Base-by-base conservation (phyloP, 1,140 invertebrate genomes). In the Drosophila saltans region DNA sequence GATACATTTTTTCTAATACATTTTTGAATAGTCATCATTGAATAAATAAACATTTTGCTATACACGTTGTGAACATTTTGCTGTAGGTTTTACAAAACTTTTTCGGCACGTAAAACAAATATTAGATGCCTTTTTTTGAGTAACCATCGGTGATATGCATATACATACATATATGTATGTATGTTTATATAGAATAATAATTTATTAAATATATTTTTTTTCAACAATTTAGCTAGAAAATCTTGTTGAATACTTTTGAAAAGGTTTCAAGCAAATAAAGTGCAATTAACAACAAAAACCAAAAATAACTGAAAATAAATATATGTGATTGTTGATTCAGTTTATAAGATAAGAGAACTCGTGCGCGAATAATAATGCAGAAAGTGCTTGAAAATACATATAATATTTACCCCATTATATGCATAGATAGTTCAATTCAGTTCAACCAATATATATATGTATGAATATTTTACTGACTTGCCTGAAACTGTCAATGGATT, bases 21-120 rank as follows among this genome's bases (percentile, higher is more conserved):
- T 70, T 81, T 78, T 64, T 55, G 39, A 61, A 69, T 63, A 76
- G 39, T 59, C 41, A 58, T 69, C 60, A 69, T 16, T 52, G 33
- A 59, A 76, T 65, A 77, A 45, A 76, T 52, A 52, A 52, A 52
- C 8, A 76, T 76, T 75, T 48, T 65, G 55, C 41, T 65, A 67
- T 69, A 63, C 66, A 73, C 64, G 71, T 77, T 76, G 33, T 62
- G 41, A 57, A 52, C 57, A 57, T 43, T 40, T 36, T 36, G 33
- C 6, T 36, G 3, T 36, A 4, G 33, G 3, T 36, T 36, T 63
- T 41, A 64, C 63, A 55, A 7, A 30, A n/a, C 21, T 26, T 43
- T 43, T 26, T 30, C 21, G n/a, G 57, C 39, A 43, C 16, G 30
- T 36, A 26, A 26, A 24, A 55, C 60, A 41, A 72, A 60, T 72